Evolutionary conservation across 2,797 vertebrate genomes (phyloP).

Genomic region (Sebastiscus tertius): DNA sequence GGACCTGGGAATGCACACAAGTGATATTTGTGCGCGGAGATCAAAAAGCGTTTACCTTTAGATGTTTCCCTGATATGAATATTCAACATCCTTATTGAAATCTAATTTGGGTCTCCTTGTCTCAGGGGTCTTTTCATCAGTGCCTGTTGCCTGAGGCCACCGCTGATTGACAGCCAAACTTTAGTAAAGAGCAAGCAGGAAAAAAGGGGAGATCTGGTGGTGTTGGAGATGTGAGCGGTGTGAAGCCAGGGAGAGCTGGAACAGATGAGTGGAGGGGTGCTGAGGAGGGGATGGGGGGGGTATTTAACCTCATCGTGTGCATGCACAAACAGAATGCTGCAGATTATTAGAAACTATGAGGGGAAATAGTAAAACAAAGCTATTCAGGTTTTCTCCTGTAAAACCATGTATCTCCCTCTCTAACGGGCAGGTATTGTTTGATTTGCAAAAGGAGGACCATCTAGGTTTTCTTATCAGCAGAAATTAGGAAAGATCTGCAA

Average conservation of each 20-base stretch:
- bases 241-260: conserved; percentile 74
- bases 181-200: conserved; percentile 83
- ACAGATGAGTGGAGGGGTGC: conserved; percentile 72
- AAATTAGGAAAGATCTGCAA: neutral
- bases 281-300: conserved; percentile 33
- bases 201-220: conserved; percentile 75
- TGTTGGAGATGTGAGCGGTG: conserved; percentile 77
- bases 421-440: neutral
- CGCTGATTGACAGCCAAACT: conserved; percentile 95
- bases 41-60: conserved; percentile 92
- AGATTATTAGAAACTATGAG: conserved; percentile 34
- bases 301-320: conserved; percentile 72
- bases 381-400: neutral
- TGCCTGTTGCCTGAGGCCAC: conserved; percentile 93
- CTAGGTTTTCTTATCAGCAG: neutral
- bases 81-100: conserved; percentile 99
- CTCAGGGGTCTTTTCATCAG: conserved; percentile 99
- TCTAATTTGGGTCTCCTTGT: conserved; percentile 97
- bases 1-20: conserved; percentile 87
- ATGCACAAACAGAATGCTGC: conserved; percentile 75
- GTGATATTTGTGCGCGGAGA: conserved; percentile 88
- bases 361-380: conserved; percentile 10
- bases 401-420: neutral
- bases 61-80: conserved; percentile 98
- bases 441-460: neutral